These are phyloP conservation scores for Trachymyrmex cornetzi DNA, from an alignment of 1,140 invertebrate species.

Conservation along the genomic window DNA sequence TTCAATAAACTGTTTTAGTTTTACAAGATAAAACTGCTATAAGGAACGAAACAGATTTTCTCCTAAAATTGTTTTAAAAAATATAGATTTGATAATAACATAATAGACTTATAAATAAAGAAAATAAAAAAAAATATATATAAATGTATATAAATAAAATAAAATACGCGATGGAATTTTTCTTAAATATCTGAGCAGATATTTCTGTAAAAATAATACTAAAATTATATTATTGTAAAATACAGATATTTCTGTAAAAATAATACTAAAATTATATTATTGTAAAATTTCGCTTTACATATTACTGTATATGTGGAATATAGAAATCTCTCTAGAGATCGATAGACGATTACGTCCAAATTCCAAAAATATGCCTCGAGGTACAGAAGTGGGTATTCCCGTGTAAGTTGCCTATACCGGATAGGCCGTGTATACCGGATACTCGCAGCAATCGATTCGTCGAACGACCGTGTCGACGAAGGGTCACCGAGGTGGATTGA, in stretches of 20 bases:
- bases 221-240: not conserved
- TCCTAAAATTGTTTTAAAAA: not conserved
- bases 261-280: not conserved
- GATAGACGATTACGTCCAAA: constrained; percentile 11
- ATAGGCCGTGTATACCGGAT: constrained; percentile 67
- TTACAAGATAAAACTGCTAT: not conserved
- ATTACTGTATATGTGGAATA: not conserved
- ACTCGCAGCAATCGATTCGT: constrained; percentile 75
- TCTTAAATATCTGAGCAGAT: not conserved
- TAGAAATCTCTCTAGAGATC: not conserved
- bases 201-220: not conserved
- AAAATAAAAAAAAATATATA: not conserved
- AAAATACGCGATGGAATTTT: not conserved
- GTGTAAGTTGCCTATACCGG: constrained; percentile 61
- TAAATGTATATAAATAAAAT: not conserved
- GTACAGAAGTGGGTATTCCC: constrained; percentile 49
- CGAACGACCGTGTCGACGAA: constrained; percentile 74
- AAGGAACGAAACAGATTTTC: not conserved
- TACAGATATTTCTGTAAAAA: not conserved
- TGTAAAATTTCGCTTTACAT: too few species aligned
- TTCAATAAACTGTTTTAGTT: not conserved
- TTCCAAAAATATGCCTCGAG: constrained; percentile 62
- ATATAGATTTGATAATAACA: not conserved
- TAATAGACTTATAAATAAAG: not conserved
- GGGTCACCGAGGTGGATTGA: constrained; percentile 72